Conservation (phyloP, 2,113 vertebrate species). For the Bubo bubo region DNA sequence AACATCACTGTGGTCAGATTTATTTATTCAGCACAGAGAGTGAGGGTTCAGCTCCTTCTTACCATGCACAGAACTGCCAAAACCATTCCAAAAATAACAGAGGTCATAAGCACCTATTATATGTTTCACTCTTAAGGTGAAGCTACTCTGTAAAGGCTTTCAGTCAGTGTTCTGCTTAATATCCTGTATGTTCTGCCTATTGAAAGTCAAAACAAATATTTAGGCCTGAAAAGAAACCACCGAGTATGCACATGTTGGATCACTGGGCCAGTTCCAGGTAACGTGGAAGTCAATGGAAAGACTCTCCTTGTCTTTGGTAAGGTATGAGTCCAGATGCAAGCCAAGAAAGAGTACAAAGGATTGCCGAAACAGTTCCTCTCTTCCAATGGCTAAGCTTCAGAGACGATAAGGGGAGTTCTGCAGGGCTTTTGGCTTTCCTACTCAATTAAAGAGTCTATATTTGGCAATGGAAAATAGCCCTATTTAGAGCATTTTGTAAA, state of each 20-base stretch:
- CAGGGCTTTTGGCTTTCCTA: background rate
- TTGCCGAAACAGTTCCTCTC: background rate
- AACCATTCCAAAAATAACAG: background rate
- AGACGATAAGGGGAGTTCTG: background rate
- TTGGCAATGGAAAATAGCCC: conserved; percentile 18
- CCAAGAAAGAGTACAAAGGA: background rate
- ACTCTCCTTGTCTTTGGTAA: background rate
- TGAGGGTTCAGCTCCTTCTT: background rate
- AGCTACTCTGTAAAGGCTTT: background rate
- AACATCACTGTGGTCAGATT: background rate
- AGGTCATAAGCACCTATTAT: background rate
- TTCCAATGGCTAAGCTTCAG: background rate
- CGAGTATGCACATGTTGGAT: background rate
- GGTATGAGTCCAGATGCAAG: background rate
- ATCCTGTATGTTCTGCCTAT: background rate
- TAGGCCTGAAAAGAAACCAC: background rate
- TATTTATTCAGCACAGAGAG: background rate
- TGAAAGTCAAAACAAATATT: background rate
- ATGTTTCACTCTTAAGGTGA: background rate
- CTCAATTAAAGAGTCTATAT: background rate
- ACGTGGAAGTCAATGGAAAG: background rate
- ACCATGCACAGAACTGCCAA: background rate
- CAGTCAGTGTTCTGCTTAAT: background rate
- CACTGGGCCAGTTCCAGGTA: background rate
- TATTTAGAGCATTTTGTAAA: conserved; percentile 45